Percentiles rank a stretch among this genome's conserved stretches.
These are phyloP conservation scores for Rhabdophis nuchalis DNA, from an alignment of 2,797 vertebrate genomes.

Conservation along the genomic window DNA sequence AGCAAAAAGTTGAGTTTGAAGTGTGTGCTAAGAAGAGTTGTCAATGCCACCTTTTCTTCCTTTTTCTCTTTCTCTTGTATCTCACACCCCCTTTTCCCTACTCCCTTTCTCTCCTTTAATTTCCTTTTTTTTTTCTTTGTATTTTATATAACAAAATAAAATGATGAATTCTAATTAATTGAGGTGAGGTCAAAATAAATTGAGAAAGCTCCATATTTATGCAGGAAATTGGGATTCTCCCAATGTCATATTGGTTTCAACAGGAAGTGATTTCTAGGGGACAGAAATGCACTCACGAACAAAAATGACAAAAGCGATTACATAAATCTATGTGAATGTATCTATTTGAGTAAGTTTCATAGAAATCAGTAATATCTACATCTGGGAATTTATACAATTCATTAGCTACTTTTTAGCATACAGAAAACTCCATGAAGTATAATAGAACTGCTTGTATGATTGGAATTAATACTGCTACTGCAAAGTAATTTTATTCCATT, in stretches of 20 bases:
- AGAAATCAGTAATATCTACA: not conserved
- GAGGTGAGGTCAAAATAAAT: not conserved
- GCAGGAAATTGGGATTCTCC: not conserved
- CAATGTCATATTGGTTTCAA: not conserved
- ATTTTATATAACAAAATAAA: too few species aligned
- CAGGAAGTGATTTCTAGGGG: too few species aligned
- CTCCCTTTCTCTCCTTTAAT: too few species aligned
- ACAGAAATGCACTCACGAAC: not conserved
- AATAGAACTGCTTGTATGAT: not conserved
- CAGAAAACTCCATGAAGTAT: not conserved
- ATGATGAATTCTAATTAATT: not conserved
- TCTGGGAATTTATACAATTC: not conserved
- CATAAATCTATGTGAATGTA: not conserved
- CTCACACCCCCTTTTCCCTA: too few species aligned
- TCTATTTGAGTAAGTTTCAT: not conserved
- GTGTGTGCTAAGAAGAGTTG: too few species aligned
- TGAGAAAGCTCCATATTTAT: not conserved
- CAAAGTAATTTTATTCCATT: not conserved
- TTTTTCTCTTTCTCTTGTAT: too few species aligned
- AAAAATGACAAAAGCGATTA: not conserved
- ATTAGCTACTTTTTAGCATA: not conserved
- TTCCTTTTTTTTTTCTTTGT: too few species aligned
- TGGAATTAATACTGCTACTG: not conserved
- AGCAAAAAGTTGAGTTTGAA: too few species aligned
- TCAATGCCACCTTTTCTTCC: too few species aligned